Conservation (phyloP, 1,140 invertebrate genomes). For the Sarcophaga peregrina region DNA sequence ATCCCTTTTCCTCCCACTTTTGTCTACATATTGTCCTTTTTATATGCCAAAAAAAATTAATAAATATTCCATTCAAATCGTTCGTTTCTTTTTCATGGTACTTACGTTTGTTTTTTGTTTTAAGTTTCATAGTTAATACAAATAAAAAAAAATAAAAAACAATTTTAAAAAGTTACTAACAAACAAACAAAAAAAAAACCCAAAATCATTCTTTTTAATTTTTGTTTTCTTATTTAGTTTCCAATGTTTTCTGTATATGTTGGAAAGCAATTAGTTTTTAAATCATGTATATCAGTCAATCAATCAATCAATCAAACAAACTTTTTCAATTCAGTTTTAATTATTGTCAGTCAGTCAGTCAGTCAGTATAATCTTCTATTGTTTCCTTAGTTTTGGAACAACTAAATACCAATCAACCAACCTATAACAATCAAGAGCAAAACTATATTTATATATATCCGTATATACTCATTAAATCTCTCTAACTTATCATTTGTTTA, state of each 20-base stretch:
- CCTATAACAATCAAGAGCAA: too few species aligned
- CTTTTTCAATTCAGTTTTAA: not conserved
- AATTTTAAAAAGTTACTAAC: too few species aligned
- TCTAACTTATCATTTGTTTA: too few species aligned
- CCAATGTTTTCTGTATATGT: constrained; percentile 28
- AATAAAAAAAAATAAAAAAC: not conserved
- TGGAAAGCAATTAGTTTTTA: constrained; percentile 65
- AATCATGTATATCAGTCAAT: constrained; percentile 52
- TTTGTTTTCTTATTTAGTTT: constrained; percentile 16
- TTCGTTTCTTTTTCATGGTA: not conserved
- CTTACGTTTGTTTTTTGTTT: not conserved
- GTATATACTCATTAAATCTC: too few species aligned
- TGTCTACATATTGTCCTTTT: not conserved
- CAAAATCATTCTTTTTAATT: constrained; percentile 20
- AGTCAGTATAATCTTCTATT: too few species aligned
- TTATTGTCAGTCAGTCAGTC: too few species aligned
- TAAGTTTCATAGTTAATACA: constrained; percentile 10
- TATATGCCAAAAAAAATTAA: not conserved
- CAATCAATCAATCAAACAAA: not conserved
- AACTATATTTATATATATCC: too few species aligned
- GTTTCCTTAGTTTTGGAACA: too few species aligned
- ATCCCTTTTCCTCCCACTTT: not conserved
- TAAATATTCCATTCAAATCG: not conserved
- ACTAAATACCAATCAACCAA: too few species aligned
- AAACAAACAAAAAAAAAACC: not conserved